phyloP scores from a whole-genome alignment of 2,797 vertebrate species.

The Oreortyx pictus region DNA sequence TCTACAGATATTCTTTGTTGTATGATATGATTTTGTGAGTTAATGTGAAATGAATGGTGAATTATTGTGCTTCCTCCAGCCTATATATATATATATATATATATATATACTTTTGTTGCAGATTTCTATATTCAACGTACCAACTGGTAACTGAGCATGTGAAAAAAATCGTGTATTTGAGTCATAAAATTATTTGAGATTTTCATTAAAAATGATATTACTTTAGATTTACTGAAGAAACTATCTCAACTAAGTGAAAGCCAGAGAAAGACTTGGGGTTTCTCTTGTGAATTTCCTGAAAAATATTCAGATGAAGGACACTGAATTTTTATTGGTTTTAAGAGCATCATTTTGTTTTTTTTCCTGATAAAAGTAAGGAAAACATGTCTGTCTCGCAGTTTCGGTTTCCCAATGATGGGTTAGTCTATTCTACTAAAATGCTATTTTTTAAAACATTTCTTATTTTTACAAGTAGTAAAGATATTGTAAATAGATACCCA shows the following conservation, averaged over 20 bases:
- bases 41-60: background rate
- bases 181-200: background rate
- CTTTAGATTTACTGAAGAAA: background rate
- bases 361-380: background rate
- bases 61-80: background rate
- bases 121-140: background rate
- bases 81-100: background rate
- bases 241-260: background rate
- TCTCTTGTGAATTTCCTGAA: background rate
- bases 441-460: background rate
- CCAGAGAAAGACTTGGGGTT: accelerated
- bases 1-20: background rate
- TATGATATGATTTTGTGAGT: background rate
- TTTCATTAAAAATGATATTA: background rate
- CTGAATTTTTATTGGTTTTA: background rate
- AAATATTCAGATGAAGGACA: background rate
- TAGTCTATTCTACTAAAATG: background rate
- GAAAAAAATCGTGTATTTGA: background rate
- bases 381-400: background rate
- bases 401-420: background rate
- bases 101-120: background rate
- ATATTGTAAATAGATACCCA: background rate
- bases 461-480: background rate
- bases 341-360: accelerated
- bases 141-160: background rate